Conservation (phyloP, 92 coral and sea anemone species). For the Palythoa caribaeorum region DNA sequence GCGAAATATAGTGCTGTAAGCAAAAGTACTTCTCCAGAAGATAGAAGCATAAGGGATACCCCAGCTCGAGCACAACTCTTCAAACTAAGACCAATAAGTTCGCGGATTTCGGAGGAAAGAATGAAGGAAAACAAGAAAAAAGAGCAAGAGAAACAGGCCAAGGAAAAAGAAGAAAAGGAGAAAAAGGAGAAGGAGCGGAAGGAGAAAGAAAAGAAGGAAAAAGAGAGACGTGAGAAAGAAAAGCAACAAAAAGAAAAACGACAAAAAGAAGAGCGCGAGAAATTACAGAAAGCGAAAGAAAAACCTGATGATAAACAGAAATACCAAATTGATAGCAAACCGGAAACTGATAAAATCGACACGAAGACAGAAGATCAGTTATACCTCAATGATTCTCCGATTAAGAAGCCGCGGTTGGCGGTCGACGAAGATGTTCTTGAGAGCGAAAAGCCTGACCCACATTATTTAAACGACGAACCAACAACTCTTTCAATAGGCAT, state of each 20-base stretch:
- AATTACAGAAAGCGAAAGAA: conserved; percentile 21
- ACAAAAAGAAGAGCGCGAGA: conserved; percentile 32
- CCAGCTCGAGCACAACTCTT: conserved; percentile 43
- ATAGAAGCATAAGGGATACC: conserved; percentile 34
- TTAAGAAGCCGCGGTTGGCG: conserved; percentile 33
- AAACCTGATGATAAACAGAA: conserved; percentile 25
- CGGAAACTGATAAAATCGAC: conserved; percentile 30
- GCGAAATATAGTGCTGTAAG: conserved; percentile 48
- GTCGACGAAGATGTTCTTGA: conserved; percentile 45
- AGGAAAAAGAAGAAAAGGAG: conserved; percentile 56
- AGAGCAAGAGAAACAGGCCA: conserved; percentile 40
- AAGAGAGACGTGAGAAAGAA: background rate
- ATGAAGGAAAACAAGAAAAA: conserved; percentile 32
- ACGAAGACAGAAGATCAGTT: conserved; percentile 35
- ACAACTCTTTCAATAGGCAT: conserved; percentile 38
- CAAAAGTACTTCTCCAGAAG: conserved; percentile 7
- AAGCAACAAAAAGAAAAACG: conserved; percentile 9
- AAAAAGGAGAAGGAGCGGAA: conserved; percentile 34
- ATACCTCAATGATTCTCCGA: conserved; percentile 41
- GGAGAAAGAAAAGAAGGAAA: conserved; percentile 15
- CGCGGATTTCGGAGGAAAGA: conserved; percentile 50
- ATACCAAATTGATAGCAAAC: conserved; percentile 31
- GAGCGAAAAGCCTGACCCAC: conserved; percentile 68
- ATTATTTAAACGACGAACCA: conserved; percentile 58
- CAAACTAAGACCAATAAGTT: conserved; percentile 32